Evolutionary conservation across 2,797 vertebrate genomes (phyloP).

Genomic region (Basileuterus tristriatus): DNA sequence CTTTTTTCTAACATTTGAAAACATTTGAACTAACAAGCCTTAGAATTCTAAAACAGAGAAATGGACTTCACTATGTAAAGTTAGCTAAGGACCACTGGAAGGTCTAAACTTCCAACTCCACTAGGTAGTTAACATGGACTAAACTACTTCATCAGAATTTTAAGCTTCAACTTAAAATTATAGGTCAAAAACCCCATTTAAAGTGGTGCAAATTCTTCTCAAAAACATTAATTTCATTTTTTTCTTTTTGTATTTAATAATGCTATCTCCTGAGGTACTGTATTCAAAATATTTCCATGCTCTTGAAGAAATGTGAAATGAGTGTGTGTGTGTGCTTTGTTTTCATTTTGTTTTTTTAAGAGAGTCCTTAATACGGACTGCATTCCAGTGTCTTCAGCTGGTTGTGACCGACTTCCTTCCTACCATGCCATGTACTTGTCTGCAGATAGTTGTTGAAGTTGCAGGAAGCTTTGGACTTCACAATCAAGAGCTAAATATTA

Average conservation of each 20-base stretch:
- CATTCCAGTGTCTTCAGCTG: constrained; percentile 99
- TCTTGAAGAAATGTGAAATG: constrained; percentile 40
- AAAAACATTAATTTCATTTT: not conserved
- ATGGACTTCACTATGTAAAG: not conserved
- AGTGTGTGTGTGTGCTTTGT: not conserved
- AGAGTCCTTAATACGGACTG: constrained; percentile 96
- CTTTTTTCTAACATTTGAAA: not conserved
- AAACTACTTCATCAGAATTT: not conserved
- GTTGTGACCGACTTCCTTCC: constrained; percentile 99
- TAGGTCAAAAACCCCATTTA: not conserved
- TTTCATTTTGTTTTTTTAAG: constrained; percentile 64
- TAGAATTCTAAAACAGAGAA: not conserved
- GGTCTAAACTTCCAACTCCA: not conserved
- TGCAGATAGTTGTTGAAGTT: constrained; percentile 98
- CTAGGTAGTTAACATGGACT: not conserved
- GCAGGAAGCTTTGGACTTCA: constrained; percentile 98
- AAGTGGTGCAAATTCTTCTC: not conserved
- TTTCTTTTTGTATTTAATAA: not conserved
- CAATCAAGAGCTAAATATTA: constrained; percentile 99
- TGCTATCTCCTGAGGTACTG: not conserved
- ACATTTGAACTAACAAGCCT: not conserved
- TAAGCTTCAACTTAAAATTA: not conserved
- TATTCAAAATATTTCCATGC: not conserved
- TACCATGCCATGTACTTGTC: constrained; percentile 97
- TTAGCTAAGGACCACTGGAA: not conserved